phyloP scores from a whole-genome alignment of 2,888 invertebrate species.

The Carabus problematicus region DNA sequence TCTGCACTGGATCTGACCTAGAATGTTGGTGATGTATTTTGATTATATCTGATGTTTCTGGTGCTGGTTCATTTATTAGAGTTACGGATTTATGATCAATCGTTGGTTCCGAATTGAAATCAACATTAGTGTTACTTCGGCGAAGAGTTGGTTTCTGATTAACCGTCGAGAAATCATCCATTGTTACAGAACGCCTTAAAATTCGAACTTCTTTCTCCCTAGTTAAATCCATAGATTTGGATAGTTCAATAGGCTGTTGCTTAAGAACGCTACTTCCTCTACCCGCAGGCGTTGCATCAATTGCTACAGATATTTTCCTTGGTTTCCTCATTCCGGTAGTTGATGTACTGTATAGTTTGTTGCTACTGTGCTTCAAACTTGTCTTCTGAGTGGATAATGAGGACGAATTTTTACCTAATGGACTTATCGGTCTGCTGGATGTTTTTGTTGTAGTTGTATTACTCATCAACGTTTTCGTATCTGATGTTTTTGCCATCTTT shows the following conservation, averaged over 20 bases:
- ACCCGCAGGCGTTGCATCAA: slow-evolving; percentile 80
- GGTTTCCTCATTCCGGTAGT: slow-evolving; percentile 57
- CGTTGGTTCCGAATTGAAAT: slow-evolving; percentile 50
- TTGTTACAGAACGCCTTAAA: slow-evolving; percentile 60
- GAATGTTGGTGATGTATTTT: slow-evolving; percentile 72
- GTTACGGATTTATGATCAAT: slow-evolving; percentile 44
- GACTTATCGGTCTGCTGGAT: slow-evolving; percentile 57
- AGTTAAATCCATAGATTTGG: slow-evolving; percentile 67
- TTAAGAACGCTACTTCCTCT: slow-evolving; percentile 75
- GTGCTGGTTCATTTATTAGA: slow-evolving; percentile 48
- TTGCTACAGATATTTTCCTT: slow-evolving; percentile 76
- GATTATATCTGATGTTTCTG: slow-evolving; percentile 54
- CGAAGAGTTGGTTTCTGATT: slow-evolving; percentile 48
- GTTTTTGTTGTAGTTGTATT: slow-evolving; percentile 49
- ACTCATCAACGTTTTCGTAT: slow-evolving; percentile 26
- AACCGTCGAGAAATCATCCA: slow-evolving; percentile 56
- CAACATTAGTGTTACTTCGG: slow-evolving; percentile 55
- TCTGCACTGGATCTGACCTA: slow-evolving; percentile 71
- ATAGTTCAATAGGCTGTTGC: slow-evolving; percentile 79
- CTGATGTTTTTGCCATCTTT: slow-evolving; percentile 41
- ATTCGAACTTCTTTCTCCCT: slow-evolving; percentile 49
- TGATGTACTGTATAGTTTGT: not conserved
- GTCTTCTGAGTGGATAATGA: slow-evolving; percentile 48
- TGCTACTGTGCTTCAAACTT: slow-evolving; percentile 16
- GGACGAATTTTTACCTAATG: slow-evolving; percentile 46